These are phyloP conservation scores for Luffia ferchaultella DNA, from an alignment of 2,888 invertebrate species.

Conservation along the genomic window DNA sequence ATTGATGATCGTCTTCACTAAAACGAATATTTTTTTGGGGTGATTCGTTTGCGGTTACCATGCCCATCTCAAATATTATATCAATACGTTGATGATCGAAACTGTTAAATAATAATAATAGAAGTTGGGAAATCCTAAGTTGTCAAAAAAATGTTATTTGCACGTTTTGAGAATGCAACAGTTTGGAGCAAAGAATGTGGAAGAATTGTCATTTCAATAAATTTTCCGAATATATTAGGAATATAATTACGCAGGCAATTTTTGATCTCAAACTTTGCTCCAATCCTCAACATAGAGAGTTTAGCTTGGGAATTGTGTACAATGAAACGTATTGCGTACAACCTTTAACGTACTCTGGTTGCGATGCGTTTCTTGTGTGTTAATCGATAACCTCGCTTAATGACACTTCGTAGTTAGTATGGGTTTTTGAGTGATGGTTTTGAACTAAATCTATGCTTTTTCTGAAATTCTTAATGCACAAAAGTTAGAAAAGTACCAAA, in stretches of 20 bases:
- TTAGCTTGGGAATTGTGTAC: constrained; percentile 35
- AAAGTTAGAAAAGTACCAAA: too few relatives aligned
- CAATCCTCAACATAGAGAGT: background rate
- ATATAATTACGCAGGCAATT: too few relatives aligned
- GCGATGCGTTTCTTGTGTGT: constrained; percentile 34
- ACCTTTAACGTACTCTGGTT: constrained; percentile 10
- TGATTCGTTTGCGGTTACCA: too few relatives aligned
- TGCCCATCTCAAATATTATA: too few relatives aligned
- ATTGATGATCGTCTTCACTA: too few relatives aligned
- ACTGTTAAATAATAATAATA: too few relatives aligned
- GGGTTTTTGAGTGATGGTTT: constrained; percentile 53
- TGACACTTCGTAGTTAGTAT: constrained; percentile 54
- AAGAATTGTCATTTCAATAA: background rate
- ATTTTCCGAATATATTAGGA: too few relatives aligned
- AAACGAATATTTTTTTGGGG: too few relatives aligned
- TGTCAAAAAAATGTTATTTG: background rate
- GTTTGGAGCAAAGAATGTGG: background rate
- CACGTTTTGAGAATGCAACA: background rate
- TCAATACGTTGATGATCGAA: too few relatives aligned
- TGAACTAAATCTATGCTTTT: constrained; percentile 9
- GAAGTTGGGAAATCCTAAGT: too few relatives aligned
- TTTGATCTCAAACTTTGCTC: background rate
- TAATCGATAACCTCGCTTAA: constrained; percentile 52
- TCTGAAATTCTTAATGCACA: background rate
- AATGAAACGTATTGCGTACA: constrained; percentile 31